A percentile compares a stretch with the other conserved stretches of the same genome.
Evolutionary conservation across 2,888 invertebrate genomes (phyloP).

Genomic region (Drosophila anomalipes): DNA sequence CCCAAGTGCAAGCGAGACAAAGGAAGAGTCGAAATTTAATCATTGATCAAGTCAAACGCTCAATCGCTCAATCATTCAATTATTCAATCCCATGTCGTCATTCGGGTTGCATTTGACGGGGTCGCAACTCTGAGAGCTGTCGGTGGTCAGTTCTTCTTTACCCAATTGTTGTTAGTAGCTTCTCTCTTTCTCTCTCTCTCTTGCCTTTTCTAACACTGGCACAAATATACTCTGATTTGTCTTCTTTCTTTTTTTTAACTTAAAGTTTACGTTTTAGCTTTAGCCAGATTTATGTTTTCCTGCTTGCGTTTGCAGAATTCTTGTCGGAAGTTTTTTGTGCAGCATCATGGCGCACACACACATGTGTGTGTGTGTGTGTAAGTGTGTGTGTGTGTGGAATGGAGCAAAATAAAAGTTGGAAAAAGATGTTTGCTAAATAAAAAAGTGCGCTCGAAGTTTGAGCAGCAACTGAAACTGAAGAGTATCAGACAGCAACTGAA

Average conservation of each 20-base stretch:
- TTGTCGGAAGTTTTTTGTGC: slow-evolving; percentile 81
- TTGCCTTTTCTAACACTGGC: slow-evolving; percentile 63
- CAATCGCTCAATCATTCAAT: slow-evolving; percentile 12
- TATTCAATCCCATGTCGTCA: neutral
- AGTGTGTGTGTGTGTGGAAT: slow-evolving; percentile 10
- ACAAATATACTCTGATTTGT: slow-evolving; percentile 50
- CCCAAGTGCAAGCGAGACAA: neutral
- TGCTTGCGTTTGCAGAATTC: slow-evolving; percentile 81
- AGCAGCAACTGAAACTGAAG: slow-evolving; percentile 23
- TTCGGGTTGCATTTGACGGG: slow-evolving; percentile 10
- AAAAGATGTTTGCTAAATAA: slow-evolving; percentile 56
- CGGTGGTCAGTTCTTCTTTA: slow-evolving; percentile 10
- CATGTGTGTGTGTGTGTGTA: neutral
- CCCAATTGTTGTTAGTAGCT: slow-evolving; percentile 21
- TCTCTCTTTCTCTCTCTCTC: slow-evolving; percentile 1
- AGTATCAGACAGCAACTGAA: slow-evolving; percentile 22
- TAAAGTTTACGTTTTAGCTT: slow-evolving; percentile 81
- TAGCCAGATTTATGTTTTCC: slow-evolving; percentile 81
- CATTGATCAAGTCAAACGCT: neutral
- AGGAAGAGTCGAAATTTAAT: neutral
- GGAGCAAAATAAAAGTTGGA: slow-evolving; percentile 47
- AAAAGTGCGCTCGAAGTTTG: slow-evolving; percentile 51
- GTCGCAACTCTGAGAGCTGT: neutral
- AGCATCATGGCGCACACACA: slow-evolving; percentile 68
- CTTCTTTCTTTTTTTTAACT: slow-evolving; percentile 46